phyloP scores from a whole-genome alignment of 2,797 vertebrate genomes.

The Danio jaintianensis region DNA sequence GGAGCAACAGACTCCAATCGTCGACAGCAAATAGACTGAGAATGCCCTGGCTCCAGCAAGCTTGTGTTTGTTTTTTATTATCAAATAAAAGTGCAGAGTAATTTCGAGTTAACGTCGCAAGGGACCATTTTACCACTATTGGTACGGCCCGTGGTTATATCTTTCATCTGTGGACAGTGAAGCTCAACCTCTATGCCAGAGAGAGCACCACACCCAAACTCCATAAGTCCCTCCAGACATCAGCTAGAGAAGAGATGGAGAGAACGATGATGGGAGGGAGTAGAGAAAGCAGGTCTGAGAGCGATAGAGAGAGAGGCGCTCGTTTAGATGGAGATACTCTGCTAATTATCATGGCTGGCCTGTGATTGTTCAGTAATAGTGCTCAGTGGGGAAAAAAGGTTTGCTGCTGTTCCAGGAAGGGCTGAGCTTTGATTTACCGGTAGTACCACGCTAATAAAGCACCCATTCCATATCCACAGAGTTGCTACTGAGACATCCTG shows the following conservation, averaged over 20 bases:
- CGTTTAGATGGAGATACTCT: slow-evolving; percentile 79
- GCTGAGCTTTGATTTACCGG: slow-evolving; percentile 88
- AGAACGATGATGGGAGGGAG: slow-evolving; percentile 59
- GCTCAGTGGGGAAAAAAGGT: slow-evolving; percentile 86
- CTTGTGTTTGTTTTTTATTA: slow-evolving; percentile 56
- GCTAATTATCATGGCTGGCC: slow-evolving; percentile 88
- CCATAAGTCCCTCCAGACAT: slow-evolving; percentile 63
- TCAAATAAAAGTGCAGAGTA: slow-evolving; percentile 54
- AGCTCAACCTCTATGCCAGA: slow-evolving; percentile 54
- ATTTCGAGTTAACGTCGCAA: slow-evolving; percentile 55
- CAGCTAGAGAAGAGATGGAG: slow-evolving; percentile 59
- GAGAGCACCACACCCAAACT: slow-evolving; percentile 64
- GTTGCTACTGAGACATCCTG: slow-evolving; percentile 72
- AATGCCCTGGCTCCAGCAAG: slow-evolving; percentile 50
- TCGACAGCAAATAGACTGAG: slow-evolving; percentile 35
- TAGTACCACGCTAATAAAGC: slow-evolving; percentile 87
- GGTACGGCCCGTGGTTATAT: slow-evolving; percentile 46
- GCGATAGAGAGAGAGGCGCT: slow-evolving; percentile 69
- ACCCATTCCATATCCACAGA: slow-evolving; percentile 80
- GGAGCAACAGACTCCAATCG: slow-evolving; percentile 22
- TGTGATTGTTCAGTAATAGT: slow-evolving; percentile 89
- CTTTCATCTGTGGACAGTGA: slow-evolving; percentile 57
- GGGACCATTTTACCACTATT: slow-evolving; percentile 48
- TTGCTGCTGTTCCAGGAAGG: slow-evolving; percentile 87
- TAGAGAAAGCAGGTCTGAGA: slow-evolving; percentile 62